Conservation (phyloP, 2,113 vertebrate genomes). For the Spea bombifrons region DNA sequence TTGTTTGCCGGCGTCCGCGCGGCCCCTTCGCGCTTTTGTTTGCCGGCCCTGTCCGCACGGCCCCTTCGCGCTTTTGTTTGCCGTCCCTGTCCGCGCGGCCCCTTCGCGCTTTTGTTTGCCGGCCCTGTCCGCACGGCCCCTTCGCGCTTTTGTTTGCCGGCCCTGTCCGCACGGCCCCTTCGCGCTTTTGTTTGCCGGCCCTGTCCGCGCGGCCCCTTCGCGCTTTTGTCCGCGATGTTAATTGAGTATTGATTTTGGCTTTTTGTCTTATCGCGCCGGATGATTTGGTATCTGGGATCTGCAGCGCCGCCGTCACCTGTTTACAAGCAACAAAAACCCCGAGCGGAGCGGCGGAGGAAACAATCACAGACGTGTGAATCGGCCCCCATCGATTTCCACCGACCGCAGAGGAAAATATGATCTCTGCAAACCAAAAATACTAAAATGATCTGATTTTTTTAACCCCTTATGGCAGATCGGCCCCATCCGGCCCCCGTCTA, state of each 20-base stretch:
- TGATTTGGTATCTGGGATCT: too few species aligned
- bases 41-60: not conserved
- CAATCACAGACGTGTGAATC: not conserved
- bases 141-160: conserved; percentile 10
- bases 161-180: not conserved
- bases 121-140: not conserved
- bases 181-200: not conserved
- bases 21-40: too few species aligned
- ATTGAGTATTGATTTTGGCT: conserved; percentile 39
- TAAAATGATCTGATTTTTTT: too few species aligned
- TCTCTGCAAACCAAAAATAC: too few species aligned
- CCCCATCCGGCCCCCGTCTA: too few species aligned
- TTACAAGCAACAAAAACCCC: not conserved
- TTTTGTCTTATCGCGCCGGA: conserved; percentile 15
- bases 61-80: conserved; percentile 1
- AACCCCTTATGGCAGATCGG: too few species aligned
- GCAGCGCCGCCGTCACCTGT: not conserved
- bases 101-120: conserved; percentile 4
- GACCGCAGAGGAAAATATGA: too few species aligned
- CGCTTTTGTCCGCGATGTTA: conserved; percentile 35
- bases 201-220: not conserved
- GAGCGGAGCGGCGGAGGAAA: too few species aligned
- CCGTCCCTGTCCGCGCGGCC: not conserved
- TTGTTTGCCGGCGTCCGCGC: conserved; percentile 22
- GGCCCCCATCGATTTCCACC: too few species aligned